These are phyloP conservation scores for Aselliscus stoliczkanus DNA, from an alignment of 2,797 vertebrate species.

Conservation along the genomic window DNA sequence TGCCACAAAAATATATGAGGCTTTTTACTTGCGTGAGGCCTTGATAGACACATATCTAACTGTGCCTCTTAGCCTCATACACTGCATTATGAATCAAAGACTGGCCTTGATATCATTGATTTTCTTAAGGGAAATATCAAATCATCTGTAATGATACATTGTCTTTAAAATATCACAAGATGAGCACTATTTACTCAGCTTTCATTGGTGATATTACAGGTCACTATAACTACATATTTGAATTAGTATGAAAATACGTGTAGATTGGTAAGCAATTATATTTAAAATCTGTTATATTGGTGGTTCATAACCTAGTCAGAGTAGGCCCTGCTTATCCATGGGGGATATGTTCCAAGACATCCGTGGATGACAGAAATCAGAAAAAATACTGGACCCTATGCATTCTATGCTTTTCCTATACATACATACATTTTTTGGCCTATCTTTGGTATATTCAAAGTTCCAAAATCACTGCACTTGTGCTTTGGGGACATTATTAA, in stretches of 20 bases:
- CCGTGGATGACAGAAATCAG: background rate
- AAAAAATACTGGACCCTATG: background rate
- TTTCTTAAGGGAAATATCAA: slow-evolving; percentile 21
- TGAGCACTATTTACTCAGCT: background rate
- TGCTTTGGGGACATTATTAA: background rate
- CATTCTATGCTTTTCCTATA: background rate
- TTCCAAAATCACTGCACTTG: background rate
- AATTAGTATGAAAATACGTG: background rate
- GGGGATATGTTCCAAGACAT: background rate
- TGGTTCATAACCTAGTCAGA: background rate
- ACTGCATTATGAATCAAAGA: background rate
- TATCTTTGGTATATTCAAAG: background rate
- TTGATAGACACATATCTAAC: background rate
- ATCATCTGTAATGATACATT: background rate
- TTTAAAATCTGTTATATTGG: background rate
- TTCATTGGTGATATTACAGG: background rate
- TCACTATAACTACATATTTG: background rate
- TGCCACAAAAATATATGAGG: background rate
- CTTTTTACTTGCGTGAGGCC: background rate
- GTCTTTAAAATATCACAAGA: background rate
- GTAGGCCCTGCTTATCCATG: background rate
- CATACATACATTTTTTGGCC: background rate
- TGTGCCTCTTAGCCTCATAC: background rate
- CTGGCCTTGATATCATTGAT: background rate
- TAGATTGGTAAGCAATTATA: background rate